Evolutionary conservation across 2,113 vertebrate genomes (phyloP), one percentile per base, ranked within the genome.

Genomic region (Origma solitaria): DNA sequence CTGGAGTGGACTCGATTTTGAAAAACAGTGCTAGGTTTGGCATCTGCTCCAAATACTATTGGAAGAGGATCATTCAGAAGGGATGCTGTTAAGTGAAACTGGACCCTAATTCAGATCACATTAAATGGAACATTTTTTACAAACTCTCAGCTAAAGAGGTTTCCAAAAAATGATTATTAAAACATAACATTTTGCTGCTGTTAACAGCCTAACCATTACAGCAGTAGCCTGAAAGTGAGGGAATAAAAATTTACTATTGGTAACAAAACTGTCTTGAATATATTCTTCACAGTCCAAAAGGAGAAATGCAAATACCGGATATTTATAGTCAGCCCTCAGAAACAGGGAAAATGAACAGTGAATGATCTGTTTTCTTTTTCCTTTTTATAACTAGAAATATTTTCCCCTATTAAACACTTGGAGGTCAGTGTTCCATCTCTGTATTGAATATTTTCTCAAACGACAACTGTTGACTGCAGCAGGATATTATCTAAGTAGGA

Each of bases 211-310:
- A 77, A 77, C 42, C 38, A 44, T 92, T 92, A 85, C 10, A 85
- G 62, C 42, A 70, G 35, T 77, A 78, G 68, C 54, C 70, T 83
- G 71, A 82, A 94, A 94, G 58, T 54, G 44, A 86, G 54, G 82
- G 49, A 93, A 96, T 95, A 92, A 95, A 94, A 88, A 93, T 95
- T 95, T 95, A 95, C 42, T 92, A 25, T 88, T 62, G 56, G 82
- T 96, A 93, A 91, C 87, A 93, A 94, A 95, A 86, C 82, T 82
- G 68, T 47, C 90, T 86, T 51, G 8, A 81, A 38, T 72, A 58
- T 56, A 25, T 83, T 92, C 71, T 82, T 92, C 78, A 60, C 88
- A 78, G 88, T 80, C 71, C 79, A 92, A 90, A 90, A 88, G 54
- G 30, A 94, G 77, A 91, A 96, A 91, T 76, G 83, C 60, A 94